Evolutionary conservation across 2,113 vertebrate genomes (phyloP).

Genomic region (Sinocyclocheilus rhinocerous): DNA sequence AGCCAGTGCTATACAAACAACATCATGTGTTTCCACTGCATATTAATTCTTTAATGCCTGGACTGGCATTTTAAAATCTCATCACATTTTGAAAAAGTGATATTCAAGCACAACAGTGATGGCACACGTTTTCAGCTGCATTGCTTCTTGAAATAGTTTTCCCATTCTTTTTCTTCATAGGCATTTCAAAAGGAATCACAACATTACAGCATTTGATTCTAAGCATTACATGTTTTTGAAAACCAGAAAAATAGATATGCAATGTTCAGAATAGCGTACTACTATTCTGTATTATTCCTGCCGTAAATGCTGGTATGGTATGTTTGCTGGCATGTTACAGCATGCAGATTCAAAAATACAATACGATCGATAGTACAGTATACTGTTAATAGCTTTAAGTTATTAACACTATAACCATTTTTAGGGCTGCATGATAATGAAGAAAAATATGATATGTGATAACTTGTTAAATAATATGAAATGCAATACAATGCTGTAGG

Average conservation of each 20-base stretch:
- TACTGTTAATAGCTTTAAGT: not conserved
- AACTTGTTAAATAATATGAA: not conserved
- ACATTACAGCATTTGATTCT: not conserved
- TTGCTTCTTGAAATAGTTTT: not conserved
- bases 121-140: not conserved
- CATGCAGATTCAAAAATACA: not conserved
- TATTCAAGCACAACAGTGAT: not conserved
- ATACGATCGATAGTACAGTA: not conserved
- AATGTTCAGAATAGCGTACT: not conserved
- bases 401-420: too few relatives aligned
- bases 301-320: not conserved
- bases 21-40: not conserved
- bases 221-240: not conserved
- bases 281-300: not conserved
- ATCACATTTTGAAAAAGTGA: not conserved
- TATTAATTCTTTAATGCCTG: not conserved
- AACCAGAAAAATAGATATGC: not conserved
- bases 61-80: not conserved
- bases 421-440: not conserved
- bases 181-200: not conserved
- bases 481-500: not conserved
- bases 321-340: not conserved
- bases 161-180: not conserved
- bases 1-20: slow-evolving; percentile 11
- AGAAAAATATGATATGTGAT: not conserved